phyloP scores from a whole-genome alignment of 1,140 invertebrate genomes.

The Scaptodrosophila lebanonensis region DNA sequence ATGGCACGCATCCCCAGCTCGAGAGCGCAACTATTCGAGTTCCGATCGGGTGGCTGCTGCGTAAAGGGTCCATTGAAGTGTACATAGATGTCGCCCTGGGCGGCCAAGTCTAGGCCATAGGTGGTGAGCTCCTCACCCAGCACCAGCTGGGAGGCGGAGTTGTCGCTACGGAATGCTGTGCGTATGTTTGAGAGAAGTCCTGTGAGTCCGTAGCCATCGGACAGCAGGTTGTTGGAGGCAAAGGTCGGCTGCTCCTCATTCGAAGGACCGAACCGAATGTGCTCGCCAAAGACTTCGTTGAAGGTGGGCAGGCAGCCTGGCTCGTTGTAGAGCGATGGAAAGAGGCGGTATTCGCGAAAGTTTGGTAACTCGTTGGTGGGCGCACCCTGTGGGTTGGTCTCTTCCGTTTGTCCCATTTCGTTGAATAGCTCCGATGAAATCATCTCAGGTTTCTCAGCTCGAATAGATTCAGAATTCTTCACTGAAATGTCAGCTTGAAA shows the following conservation, averaged over 20 bases:
- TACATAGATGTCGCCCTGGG: conserved; percentile 56
- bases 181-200: conserved; percentile 28
- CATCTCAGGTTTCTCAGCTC: no score
- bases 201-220: conserved; percentile 33
- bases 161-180: conserved; percentile 2
- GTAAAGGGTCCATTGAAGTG: conserved; percentile 61
- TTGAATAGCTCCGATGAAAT: no score
- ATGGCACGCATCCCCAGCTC: conserved; percentile 58
- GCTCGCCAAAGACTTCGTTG: conserved; percentile 48
- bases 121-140: conserved; percentile 53
- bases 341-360: conserved; percentile 44
- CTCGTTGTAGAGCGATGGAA: conserved; percentile 47
- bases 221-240: conserved; percentile 6
- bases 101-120: conserved; percentile 46
- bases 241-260: background rate
- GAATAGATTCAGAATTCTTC: no score
- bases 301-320: conserved; percentile 40
- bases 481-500: no score
- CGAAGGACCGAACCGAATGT: conserved; percentile 3
- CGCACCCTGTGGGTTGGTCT: background rate
- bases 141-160: conserved; percentile 21
- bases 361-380: background rate
- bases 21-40: conserved; percentile 35
- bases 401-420: no score
- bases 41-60: conserved; percentile 33